Percentiles rank a stretch among this genome's conserved stretches.
These are phyloP conservation scores for Archaeoteleia sp. DNA, from an alignment of 2,888 invertebrate genomes.

Conservation along the genomic window DNA sequence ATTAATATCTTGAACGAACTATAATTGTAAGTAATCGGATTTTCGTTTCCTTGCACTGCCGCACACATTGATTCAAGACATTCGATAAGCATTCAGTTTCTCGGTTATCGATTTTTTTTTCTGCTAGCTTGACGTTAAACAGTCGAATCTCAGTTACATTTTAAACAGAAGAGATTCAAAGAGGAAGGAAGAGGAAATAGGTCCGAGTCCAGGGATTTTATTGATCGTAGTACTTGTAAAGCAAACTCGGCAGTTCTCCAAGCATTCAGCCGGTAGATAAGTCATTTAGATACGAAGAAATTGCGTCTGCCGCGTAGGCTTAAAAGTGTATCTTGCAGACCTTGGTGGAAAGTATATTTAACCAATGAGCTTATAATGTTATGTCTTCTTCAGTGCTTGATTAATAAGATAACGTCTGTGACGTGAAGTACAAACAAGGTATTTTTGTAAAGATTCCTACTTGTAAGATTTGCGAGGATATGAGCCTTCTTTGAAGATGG, in stretches of 20 bases:
- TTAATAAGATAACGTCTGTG: too few species aligned
- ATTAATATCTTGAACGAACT: too few species aligned
- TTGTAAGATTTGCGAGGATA: too few species aligned
- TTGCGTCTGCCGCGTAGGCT: conserved; percentile 47
- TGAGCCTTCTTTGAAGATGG: too few species aligned
- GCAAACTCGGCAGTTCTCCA: conserved; percentile 54
- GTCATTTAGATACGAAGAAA: conserved; percentile 70
- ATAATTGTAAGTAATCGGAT: too few species aligned
- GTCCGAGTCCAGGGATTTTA: conserved; percentile 54
- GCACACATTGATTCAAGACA: conserved; percentile 21
- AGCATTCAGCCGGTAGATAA: conserved; percentile 62
- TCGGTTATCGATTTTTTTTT: conserved; percentile 44
- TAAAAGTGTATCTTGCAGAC: neutral
- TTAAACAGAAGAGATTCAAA: conserved; percentile 47
- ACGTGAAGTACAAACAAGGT: too few species aligned
- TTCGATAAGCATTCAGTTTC: conserved; percentile 39
- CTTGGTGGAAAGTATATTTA: too few species aligned
- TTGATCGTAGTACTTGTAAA: conserved; percentile 60
- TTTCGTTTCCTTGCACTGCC: too few species aligned
- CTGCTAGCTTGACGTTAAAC: conserved; percentile 29
- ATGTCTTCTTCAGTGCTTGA: too few species aligned
- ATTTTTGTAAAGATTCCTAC: too few species aligned
- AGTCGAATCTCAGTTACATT: conserved; percentile 51
- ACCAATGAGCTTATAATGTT: too few species aligned
- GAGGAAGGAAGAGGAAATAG: conserved; percentile 44